Evolutionary conservation across 2,797 vertebrate species (phyloP).

Genomic region (Pseudochirops corinnae): DNA sequence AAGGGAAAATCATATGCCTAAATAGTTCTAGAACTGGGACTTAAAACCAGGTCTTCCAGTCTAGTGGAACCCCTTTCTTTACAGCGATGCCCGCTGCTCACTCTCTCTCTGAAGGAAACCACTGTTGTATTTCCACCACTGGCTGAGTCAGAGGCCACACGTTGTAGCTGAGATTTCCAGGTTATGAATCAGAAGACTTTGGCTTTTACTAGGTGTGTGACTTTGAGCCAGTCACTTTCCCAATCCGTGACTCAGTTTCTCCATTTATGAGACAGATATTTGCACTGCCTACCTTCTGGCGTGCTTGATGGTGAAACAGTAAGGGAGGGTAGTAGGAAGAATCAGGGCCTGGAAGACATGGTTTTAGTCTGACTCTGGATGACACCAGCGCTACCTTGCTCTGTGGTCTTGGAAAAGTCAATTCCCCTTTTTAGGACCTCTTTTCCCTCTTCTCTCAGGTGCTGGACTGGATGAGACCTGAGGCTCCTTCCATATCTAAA

Average conservation of each 20-base stretch:
- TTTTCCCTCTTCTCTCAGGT: background rate
- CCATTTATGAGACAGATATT: background rate
- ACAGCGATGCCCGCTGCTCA: background rate
- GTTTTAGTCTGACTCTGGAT: background rate
- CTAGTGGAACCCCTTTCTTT: background rate
- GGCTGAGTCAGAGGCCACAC: background rate
- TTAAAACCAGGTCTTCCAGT: background rate
- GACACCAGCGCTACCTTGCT: background rate
- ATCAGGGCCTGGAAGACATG: background rate
- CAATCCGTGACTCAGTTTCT: background rate
- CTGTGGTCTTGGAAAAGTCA: background rate
- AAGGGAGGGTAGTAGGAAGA: background rate
- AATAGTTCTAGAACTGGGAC: background rate
- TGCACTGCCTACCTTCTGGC: background rate
- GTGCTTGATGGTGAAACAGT: background rate
- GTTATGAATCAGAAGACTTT: background rate
- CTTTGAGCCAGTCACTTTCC: background rate
- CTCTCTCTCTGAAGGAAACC: background rate
- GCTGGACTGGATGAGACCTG: background rate
- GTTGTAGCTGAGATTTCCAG: background rate
- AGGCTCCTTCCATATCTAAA: background rate
- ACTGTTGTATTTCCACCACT: background rate
- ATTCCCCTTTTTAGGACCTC: background rate
- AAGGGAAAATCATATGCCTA: background rate
- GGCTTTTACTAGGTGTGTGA: background rate